Conservation (phyloP, 1,140 invertebrate species). For the Bombyx mori region ASM3026992v2 NC_085121.1:11773001-11773500, state of each 20-base stretch:
- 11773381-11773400: slow-evolving; percentile 23
- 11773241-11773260: slow-evolving; percentile 96
- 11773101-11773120: too few relatives aligned
- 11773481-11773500: too few relatives aligned
- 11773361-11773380: slow-evolving; percentile 24
- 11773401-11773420: not conserved
- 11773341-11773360: slow-evolving; percentile 78
- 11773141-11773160: too few relatives aligned
- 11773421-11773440: too few relatives aligned
- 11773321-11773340: slow-evolving; percentile 91
- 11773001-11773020: too few relatives aligned
- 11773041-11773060: too few relatives aligned
- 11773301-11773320: slow-evolving; percentile 99
- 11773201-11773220: slow-evolving; percentile 76
- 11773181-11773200: slow-evolving; percentile 77
- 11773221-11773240: slow-evolving; percentile 90
- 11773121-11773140: too few relatives aligned
- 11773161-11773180: slow-evolving; percentile 10
- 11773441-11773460: too few relatives aligned
- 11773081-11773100: too few relatives aligned
- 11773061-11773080: too few relatives aligned
- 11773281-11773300: slow-evolving; percentile 95
- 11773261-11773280: slow-evolving; percentile 91
- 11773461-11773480: too few relatives aligned
- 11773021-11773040: too few relatives aligned